These are phyloP conservation scores for Homalodisca vitripennis DNA, from an alignment of 1,140 invertebrate species.

Conservation along the genomic window DNA sequence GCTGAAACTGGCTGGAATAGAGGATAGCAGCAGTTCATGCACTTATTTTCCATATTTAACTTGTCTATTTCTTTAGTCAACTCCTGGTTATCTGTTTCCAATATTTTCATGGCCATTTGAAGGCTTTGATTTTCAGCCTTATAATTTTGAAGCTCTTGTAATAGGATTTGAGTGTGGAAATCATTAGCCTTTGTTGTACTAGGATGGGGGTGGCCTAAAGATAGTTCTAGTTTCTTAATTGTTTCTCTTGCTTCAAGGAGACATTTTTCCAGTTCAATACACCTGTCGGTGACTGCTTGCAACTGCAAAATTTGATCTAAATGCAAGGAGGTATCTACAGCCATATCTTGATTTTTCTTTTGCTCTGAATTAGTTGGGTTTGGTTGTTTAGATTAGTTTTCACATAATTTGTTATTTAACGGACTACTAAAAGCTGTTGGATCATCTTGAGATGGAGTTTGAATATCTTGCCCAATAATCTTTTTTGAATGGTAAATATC, in stretches of 20 bases:
- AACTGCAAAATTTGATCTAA: neutral
- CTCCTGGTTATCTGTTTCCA: neutral
- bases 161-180: neutral
- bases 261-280: neutral
- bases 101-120: neutral
- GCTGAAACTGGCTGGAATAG: neutral
- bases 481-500: neutral
- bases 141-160: constrained; percentile 14
- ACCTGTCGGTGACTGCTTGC: neutral
- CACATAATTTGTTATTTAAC: neutral
- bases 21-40: neutral
- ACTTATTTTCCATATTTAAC: neutral
- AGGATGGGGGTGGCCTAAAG: neutral
- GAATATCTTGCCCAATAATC: neutral
- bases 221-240: neutral
- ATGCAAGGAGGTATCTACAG: neutral
- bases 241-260: neutral
- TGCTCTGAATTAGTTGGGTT: neutral
- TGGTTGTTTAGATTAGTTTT: neutral
- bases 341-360: neutral
- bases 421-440: neutral
- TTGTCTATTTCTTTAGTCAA: neutral
- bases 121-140: neutral
- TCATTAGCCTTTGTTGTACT: neutral
- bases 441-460: neutral